Conservation (phyloP, 2,113 vertebrate genomes). For the Glareola pratincola region DNA sequence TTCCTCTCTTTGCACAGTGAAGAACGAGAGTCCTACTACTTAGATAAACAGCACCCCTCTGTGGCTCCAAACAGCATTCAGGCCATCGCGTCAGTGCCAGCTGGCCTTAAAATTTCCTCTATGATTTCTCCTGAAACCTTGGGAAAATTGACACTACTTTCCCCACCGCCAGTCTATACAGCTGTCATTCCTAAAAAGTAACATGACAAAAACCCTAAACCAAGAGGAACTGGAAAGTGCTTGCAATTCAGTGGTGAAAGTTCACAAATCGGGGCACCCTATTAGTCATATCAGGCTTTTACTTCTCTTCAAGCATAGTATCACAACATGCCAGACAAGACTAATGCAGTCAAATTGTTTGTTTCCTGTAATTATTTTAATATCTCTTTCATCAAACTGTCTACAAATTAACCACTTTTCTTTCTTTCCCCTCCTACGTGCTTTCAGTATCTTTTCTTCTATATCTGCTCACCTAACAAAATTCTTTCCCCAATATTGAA, state of each 20-base stretch:
- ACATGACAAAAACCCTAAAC: background rate
- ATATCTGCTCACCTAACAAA: background rate
- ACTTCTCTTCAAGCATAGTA: background rate
- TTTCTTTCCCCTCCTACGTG: background rate
- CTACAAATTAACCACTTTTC: background rate
- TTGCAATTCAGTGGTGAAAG: background rate
- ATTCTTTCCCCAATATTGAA: background rate
- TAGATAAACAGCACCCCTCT: constrained; percentile 36
- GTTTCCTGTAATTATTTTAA: background rate
- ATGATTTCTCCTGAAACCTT: background rate
- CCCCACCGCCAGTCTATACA: background rate
- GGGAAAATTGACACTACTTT: background rate
- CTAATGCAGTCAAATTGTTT: background rate
- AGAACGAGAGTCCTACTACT: background rate
- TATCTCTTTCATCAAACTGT: background rate
- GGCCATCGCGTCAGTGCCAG: background rate
- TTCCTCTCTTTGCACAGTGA: background rate
- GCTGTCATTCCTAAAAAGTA: background rate
- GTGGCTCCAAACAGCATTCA: background rate
- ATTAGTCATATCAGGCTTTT: background rate
- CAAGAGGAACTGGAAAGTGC: background rate
- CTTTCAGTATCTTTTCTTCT: background rate
- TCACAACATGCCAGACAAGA: background rate
- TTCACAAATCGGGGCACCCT: background rate
- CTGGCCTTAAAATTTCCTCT: background rate